Conservation (phyloP, 2,888 invertebrate species). For the Ctenicera cuprea region DNA sequence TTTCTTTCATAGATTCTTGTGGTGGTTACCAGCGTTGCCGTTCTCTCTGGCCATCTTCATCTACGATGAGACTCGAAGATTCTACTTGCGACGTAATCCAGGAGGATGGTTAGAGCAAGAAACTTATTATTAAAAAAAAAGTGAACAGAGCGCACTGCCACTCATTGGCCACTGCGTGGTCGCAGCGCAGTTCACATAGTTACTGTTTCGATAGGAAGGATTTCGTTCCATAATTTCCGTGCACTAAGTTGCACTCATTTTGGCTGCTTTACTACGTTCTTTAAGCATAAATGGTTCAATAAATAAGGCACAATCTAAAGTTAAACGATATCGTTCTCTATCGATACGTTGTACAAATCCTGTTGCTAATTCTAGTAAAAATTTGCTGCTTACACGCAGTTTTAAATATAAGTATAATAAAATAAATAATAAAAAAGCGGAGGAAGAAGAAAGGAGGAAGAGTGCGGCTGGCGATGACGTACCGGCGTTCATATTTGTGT, state of each 20-base stretch:
- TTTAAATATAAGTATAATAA: constrained; percentile 53
- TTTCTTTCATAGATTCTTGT: constrained; percentile 87
- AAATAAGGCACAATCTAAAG: constrained; percentile 56
- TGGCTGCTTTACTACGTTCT: constrained; percentile 61
- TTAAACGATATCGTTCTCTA: constrained; percentile 68
- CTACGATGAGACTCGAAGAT: constrained; percentile 98
- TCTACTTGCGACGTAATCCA: constrained; percentile 97
- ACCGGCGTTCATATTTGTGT: constrained; percentile 37
- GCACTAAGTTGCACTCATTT: constrained; percentile 60
- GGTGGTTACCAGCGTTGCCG: constrained; percentile 99
- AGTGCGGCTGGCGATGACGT: constrained; percentile 27
- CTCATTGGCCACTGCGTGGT: constrained; percentile 55
- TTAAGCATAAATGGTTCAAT: constrained; percentile 53
- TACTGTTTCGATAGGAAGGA: constrained; percentile 68
- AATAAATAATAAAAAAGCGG: constrained; percentile 4
- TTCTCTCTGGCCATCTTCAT: constrained; percentile 99
- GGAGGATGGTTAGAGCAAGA: constrained; percentile 99
- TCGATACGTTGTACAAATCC: constrained; percentile 70
- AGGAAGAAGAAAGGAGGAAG: constrained; percentile 40
- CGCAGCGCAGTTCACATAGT: constrained; percentile 61
- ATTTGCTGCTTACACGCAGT: constrained; percentile 63
- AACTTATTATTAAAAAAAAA: constrained; percentile 92
- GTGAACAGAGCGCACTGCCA: constrained; percentile 58
- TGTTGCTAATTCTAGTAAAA: constrained; percentile 71
- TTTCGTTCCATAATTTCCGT: constrained; percentile 62